Evolutionary conservation across 2,797 vertebrate genomes (phyloP).

Genomic region (Amphiprion clarkii): DNA sequence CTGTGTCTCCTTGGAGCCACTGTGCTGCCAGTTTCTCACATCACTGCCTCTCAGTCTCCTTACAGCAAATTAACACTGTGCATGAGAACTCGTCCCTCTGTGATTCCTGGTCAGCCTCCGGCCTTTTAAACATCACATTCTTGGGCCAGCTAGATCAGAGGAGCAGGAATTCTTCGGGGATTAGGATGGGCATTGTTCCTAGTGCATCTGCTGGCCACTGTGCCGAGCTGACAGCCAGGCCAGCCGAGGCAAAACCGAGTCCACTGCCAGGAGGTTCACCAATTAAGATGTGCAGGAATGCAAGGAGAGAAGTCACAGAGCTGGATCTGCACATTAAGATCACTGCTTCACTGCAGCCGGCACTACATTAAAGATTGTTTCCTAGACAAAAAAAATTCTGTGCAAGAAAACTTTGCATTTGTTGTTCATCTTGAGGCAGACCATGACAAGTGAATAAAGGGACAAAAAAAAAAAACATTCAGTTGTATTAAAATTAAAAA

Average conservation of each 20-base stretch:
- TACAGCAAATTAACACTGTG: conserved; percentile 69
- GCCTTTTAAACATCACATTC: conserved; percentile 79
- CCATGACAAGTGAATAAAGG: background rate
- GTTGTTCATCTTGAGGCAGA: too few species aligned
- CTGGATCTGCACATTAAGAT: conserved; percentile 51
- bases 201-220: conserved; percentile 70
- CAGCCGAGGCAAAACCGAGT: conserved; percentile 57
- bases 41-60: conserved; percentile 61
- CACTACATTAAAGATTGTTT: background rate
- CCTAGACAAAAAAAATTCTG: conserved; percentile 8
- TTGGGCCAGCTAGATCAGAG: conserved; percentile 79
- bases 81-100: conserved; percentile 74
- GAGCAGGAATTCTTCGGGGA: conserved; percentile 83
- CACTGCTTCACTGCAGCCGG: conserved; percentile 36
- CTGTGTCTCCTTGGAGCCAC: conserved; percentile 38
- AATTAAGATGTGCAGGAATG: conserved; percentile 81
- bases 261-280: conserved; percentile 67
- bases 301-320: conserved; percentile 60
- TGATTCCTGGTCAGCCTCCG: conserved; percentile 70
- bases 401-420: background rate
- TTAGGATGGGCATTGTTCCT: conserved; percentile 84
- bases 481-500: background rate
- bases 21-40: conserved; percentile 67
- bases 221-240: conserved; percentile 72
- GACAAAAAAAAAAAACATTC: background rate